phyloP scores from a whole-genome alignment of 2,797 vertebrate genomes.

The Neomorphus geoffroyi region DNA sequence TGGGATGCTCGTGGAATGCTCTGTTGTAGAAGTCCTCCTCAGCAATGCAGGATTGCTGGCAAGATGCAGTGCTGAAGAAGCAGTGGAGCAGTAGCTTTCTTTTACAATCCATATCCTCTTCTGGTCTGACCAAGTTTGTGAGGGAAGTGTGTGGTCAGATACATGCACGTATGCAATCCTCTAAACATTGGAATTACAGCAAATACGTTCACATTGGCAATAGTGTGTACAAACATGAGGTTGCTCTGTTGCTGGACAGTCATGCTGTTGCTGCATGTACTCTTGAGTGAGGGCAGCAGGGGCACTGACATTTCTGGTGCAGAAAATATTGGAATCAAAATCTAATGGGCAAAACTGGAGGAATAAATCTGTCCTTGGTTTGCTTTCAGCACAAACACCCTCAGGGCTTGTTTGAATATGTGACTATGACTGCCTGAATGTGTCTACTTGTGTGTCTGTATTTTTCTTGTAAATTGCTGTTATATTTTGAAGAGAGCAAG shows the following conservation, averaged over 20 bases:
- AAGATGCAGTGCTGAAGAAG: not conserved
- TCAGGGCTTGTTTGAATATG: not conserved
- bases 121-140: too few relatives aligned
- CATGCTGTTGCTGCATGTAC: rapidly evolving
- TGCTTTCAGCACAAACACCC: not conserved
- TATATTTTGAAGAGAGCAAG: not conserved
- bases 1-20: not conserved
- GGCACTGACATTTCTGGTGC: not conserved
- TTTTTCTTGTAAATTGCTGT: not conserved
- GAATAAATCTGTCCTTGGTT: not conserved
- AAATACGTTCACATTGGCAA: rapidly evolving
- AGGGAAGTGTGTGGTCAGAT: not conserved
- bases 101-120: not conserved
- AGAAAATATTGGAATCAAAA: not conserved
- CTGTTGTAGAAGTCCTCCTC: not conserved
- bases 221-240: rapidly evolving
- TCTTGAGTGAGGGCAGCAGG: not conserved
- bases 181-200: not conserved
- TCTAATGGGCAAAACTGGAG: not conserved
- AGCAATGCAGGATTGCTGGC: rapidly evolving
- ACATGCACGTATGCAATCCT: rapidly evolving
- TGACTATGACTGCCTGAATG: not conserved
- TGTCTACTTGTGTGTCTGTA: not conserved
- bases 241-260: not conserved
- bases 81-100: not conserved